Percentiles rank a stretch among this genome's conserved stretches.
These are phyloP conservation scores for Leptonema lineaticorne DNA, from an alignment of 1,140 invertebrate genomes.

Conservation along the genomic window DNA sequence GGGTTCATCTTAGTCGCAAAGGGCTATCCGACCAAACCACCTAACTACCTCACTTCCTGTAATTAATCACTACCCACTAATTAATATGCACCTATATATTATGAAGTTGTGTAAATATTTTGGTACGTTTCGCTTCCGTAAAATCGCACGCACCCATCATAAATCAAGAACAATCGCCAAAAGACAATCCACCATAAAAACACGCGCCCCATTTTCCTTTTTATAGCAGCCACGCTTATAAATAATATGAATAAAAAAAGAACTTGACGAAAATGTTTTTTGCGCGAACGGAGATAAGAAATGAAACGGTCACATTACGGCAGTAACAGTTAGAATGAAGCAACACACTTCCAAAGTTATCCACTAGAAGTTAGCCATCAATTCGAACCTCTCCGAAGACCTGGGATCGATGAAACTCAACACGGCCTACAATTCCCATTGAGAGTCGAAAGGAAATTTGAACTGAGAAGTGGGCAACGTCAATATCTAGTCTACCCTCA, in stretches of 20 bases:
- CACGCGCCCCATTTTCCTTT: too few species aligned
- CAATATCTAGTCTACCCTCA: background rate
- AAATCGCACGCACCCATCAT: background rate
- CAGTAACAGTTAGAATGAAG: background rate
- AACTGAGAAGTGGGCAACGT: background rate
- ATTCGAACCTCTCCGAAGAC: slow-evolving; percentile 12
- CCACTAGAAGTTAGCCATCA: background rate
- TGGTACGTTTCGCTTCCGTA: background rate
- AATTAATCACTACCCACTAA: slow-evolving; percentile 23
- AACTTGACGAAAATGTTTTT: slow-evolving; percentile 10
- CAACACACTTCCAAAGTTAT: background rate
- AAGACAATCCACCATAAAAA: background rate
- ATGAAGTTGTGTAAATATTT: background rate
- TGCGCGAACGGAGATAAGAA: background rate
- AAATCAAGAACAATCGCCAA: background rate
- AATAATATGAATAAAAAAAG: too few species aligned
- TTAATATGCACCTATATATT: slow-evolving; percentile 24
- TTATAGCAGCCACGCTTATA: too few species aligned
- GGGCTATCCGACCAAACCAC: background rate
- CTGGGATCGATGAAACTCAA: slow-evolving; percentile 7
- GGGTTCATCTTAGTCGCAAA: slow-evolving; percentile 1
- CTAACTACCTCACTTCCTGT: slow-evolving; percentile 11
- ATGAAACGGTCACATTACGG: background rate
- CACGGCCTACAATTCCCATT: slow-evolving; percentile 8
- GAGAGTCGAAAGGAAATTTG: slow-evolving; percentile 19